A percentile compares a stretch with the other conserved stretches of the same genome.
These are phyloP conservation scores for Astatoreochromis straeleni DNA, from an alignment of 2,113 vertebrate genomes.

Conservation along the genomic window DNA sequence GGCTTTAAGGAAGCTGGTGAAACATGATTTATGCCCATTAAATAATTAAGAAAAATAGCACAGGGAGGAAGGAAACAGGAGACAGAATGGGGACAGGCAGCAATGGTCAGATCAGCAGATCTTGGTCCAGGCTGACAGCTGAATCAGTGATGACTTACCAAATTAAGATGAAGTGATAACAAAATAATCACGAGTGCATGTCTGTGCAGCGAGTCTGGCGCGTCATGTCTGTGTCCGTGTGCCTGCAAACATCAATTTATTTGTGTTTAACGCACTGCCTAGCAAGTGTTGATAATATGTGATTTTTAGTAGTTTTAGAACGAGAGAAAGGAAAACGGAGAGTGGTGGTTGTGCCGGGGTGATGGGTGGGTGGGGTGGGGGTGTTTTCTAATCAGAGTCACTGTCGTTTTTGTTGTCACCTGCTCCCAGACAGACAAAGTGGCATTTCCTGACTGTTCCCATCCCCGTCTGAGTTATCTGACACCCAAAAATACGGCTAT, in stretches of 20 bases:
- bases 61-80: not conserved
- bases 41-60: not conserved
- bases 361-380: constrained; percentile 67
- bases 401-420: constrained; percentile 83
- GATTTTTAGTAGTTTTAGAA: constrained; percentile 33
- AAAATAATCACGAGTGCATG: not conserved
- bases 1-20: not conserved
- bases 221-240: not conserved
- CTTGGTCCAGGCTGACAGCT: constrained; percentile 32
- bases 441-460: constrained; percentile 74
- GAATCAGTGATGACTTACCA: constrained; percentile 29
- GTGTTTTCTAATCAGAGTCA: constrained; percentile 77
- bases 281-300: constrained; percentile 39
- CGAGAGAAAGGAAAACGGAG: not conserved
- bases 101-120: constrained; percentile 26
- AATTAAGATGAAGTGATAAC: constrained; percentile 49
- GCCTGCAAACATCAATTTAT: constrained; percentile 31
- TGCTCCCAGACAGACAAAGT: constrained; percentile 79
- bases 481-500: constrained; percentile 82
- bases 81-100: not conserved
- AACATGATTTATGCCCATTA: constrained; percentile 6
- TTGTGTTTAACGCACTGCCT: constrained; percentile 10
- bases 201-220: not conserved
- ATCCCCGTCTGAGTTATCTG: constrained; percentile 78
- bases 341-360: constrained; percentile 3